Percentiles rank a stretch among this genome's conserved stretches.
These are phyloP conservation scores for Scatophagus argus DNA, from an alignment of 2,113 vertebrate genomes.

Conservation along the genomic window DNA sequence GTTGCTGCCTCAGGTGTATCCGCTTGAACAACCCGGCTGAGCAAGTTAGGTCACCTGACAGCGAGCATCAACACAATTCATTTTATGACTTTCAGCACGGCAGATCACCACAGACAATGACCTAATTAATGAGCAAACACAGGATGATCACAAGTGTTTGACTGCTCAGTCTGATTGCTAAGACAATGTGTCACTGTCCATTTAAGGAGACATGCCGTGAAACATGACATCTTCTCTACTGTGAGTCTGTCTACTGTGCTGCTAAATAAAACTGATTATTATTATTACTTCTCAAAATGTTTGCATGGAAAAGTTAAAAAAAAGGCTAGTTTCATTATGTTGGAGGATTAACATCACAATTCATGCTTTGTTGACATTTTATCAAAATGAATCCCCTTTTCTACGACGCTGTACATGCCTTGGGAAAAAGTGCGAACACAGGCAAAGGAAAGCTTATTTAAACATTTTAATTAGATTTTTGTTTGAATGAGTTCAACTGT, in stretches of 20 bases:
- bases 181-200: background rate
- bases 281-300: background rate
- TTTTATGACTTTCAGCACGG: background rate
- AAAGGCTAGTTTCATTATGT: background rate
- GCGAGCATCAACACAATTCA: background rate
- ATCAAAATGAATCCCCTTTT: background rate
- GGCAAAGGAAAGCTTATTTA: background rate
- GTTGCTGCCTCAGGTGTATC: conserved; percentile 73
- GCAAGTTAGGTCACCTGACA: conserved; percentile 64
- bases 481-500: background rate
- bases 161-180: conserved; percentile 40
- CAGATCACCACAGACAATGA: conserved; percentile 51
- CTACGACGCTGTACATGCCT: background rate
- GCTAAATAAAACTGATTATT: background rate
- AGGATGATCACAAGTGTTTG: conserved; percentile 10
- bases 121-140: conserved; percentile 42
- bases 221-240: background rate
- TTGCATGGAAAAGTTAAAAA: background rate
- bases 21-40: conserved; percentile 58
- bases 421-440: background rate
- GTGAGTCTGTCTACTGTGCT: conserved; percentile 2
- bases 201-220: background rate
- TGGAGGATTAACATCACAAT: background rate
- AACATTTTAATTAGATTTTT: background rate
- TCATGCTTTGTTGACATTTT: background rate